Evolutionary conservation across 2,888 invertebrate genomes (phyloP).

Genomic region (Xanthorhoe spadicearia): DNA sequence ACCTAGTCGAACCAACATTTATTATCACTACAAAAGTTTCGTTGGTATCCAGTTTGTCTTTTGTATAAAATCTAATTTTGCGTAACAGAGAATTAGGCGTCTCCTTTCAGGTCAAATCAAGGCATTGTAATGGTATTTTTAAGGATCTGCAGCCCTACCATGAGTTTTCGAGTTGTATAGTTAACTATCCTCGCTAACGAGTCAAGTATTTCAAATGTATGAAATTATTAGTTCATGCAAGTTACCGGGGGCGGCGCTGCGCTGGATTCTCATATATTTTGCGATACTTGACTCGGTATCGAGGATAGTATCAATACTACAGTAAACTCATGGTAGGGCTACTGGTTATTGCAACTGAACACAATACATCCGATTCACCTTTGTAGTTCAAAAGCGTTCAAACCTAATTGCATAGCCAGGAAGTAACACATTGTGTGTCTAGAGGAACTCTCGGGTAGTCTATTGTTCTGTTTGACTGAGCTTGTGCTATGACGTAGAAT

Average conservation of each 20-base stretch:
- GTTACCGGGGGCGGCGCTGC: too few species aligned
- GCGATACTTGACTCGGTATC: too few species aligned
- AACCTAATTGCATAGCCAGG: too few species aligned
- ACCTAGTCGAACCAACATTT: background rate
- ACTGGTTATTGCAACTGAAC: background rate
- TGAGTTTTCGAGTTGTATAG: too few species aligned
- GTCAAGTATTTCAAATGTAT: too few species aligned
- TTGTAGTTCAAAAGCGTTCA: conserved; percentile 1
- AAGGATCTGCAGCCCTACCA: too few species aligned
- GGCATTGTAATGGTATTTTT: background rate
- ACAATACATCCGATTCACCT: background rate
- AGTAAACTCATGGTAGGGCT: too few species aligned
- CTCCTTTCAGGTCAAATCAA: background rate
- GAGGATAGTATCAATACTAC: too few species aligned
- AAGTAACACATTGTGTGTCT: background rate
- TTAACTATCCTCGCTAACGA: too few species aligned
- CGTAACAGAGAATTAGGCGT: background rate
- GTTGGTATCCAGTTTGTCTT: background rate
- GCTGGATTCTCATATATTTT: too few species aligned
- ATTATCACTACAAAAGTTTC: background rate
- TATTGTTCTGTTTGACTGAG: conserved; percentile 18
- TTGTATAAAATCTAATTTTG: background rate
- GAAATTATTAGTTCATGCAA: too few species aligned
- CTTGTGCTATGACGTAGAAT: conserved; percentile 3
- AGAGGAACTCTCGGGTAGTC: background rate